A percentile compares a stretch with the other conserved stretches of the same genome.
Evolutionary conservation across 2,888 invertebrate genomes (phyloP).

Genomic region (Drosophila birchii): DNA sequence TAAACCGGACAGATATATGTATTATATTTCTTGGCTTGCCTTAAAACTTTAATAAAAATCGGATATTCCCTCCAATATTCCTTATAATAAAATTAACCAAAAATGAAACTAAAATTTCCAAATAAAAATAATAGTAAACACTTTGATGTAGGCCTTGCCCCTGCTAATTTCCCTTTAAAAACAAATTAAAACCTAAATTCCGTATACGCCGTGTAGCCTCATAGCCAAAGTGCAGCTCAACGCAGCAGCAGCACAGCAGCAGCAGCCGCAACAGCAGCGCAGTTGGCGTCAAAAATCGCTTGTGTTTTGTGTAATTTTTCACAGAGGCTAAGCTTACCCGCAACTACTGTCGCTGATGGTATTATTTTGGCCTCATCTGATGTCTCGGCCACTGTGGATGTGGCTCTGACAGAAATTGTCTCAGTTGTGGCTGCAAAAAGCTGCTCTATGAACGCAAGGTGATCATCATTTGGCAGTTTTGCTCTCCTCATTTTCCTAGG

Average conservation of each 20-base stretch:
- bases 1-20: no score
- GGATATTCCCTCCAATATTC: no score
- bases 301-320: constrained; percentile 1
- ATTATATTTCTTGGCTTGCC: no score
- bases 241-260: no score
- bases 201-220: neutral
- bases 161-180: no score
- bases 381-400: neutral
- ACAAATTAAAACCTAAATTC: neutral
- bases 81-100: no score
- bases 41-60: no score
- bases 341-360: constrained; percentile 1
- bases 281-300: constrained; percentile 1
- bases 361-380: neutral
- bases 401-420: neutral
- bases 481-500: constrained; percentile 16
- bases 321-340: constrained; percentile 26
- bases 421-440: constrained; percentile 42
- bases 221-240: neutral
- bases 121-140: neutral
- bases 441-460: constrained; percentile 64
- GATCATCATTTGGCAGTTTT: constrained; percentile 42
- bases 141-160: neutral
- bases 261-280: constrained; percentile 26
- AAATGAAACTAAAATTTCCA: neutral